Evolutionary conservation across 2,888 invertebrate genomes (phyloP).

Genomic region (Pecten maximus): DNA sequence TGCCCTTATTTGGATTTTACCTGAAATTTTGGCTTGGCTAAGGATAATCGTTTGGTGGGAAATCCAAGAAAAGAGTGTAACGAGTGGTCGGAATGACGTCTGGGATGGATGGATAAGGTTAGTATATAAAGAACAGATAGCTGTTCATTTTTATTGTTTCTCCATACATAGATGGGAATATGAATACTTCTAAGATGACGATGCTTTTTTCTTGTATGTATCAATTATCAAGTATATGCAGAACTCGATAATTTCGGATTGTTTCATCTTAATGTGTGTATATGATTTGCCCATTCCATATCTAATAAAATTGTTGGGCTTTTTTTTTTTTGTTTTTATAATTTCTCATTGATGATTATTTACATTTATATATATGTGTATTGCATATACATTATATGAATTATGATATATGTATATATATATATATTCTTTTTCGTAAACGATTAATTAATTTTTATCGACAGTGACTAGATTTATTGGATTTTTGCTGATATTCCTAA

Average conservation of each 20-base stretch:
- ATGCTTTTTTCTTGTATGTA: neutral
- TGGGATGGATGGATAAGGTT: neutral
- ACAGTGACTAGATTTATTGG: neutral
- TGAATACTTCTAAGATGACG: neutral
- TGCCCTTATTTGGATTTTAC: neutral
- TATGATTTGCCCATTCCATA: no score
- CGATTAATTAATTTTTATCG: neutral
- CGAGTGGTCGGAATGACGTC: neutral
- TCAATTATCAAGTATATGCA: no score
- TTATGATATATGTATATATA: no score
- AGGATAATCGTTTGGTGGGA: neutral
- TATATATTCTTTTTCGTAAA: no score
- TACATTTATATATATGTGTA: neutral
- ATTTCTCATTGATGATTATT: neutral
- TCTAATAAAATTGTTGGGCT: neutral
- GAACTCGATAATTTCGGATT: no score
- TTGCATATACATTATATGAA: no score
- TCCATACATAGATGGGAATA: neutral
- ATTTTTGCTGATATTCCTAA: neutral
- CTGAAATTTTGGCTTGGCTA: neutral
- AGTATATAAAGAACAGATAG: neutral
- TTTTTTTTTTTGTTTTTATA: neutral
- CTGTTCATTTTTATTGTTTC: neutral
- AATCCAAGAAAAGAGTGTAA: neutral
- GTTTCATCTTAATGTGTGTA: no score